Conservation (phyloP, 2,797 vertebrate species). For the Numenius phaeopus region DNA sequence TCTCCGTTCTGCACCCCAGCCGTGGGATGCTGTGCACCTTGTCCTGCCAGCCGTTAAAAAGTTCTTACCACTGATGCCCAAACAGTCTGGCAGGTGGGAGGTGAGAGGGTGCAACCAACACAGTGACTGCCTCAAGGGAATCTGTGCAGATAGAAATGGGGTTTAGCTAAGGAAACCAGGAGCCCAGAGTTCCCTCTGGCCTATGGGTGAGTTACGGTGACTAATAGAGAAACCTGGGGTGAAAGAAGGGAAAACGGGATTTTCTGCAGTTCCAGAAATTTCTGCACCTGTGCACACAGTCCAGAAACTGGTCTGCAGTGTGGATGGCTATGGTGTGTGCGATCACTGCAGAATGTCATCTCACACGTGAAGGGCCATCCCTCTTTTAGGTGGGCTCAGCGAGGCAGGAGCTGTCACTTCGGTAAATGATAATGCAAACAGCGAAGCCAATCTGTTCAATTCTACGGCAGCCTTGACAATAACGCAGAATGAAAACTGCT, state of each 20-base stretch:
- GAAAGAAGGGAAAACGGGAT: neutral
- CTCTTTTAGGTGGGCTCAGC: neutral
- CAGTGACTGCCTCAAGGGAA: neutral
- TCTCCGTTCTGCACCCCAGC: neutral
- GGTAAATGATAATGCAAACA: neutral
- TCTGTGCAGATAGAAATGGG: neutral
- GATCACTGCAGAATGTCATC: neutral
- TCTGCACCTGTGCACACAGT: neutral
- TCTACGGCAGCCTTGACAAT: neutral
- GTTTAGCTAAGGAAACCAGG: neutral
- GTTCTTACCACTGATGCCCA: neutral
- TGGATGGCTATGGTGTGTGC: neutral
- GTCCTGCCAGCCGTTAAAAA: neutral
- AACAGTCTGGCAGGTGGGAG: neutral
- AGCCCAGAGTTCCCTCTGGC: neutral
- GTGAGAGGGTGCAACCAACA: neutral
- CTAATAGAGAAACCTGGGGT: neutral
- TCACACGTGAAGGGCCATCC: neutral
- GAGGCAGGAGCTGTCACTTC: neutral
- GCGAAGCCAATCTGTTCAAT: neutral
- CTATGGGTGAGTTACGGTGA: accelerated
- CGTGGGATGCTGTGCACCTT: neutral
- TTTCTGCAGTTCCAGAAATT: neutral
- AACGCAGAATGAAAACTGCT: neutral
- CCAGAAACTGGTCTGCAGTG: neutral